A percentile compares a stretch with the other conserved stretches of the same genome.
Conservation (phyloP, 2,888 invertebrate genomes). For the Cyaniris semiargus region DNA sequence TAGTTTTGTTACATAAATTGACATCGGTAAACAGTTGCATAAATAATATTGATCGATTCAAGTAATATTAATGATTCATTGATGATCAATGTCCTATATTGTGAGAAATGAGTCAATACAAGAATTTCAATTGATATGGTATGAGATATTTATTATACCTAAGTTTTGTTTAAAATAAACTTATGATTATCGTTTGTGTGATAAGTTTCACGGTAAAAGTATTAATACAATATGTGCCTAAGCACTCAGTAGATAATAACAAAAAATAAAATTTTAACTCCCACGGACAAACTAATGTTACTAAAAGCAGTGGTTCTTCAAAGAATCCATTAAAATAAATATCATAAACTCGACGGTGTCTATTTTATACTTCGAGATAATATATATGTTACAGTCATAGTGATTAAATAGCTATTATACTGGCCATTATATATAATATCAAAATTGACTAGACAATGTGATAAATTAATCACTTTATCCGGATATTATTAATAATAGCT, state of each 20-base stretch:
- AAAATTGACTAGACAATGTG: too few species aligned
- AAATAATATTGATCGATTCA: constrained; percentile 31
- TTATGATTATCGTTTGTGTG: neutral
- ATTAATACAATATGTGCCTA: neutral
- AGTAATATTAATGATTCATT: constrained; percentile 31
- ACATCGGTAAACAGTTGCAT: constrained; percentile 30
- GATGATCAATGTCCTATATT: constrained; percentile 29
- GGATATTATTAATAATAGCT: too few species aligned
- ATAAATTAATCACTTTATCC: too few species aligned
- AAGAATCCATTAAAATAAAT: constrained; percentile 28
- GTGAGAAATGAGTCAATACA: constrained; percentile 20
- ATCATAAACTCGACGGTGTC: neutral
- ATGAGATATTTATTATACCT: neutral
- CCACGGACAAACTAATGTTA: neutral
- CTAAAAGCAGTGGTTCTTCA: constrained; percentile 6
- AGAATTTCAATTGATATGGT: neutral
- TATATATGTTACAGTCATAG: too few species aligned
- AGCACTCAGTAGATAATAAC: neutral
- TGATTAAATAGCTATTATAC: too few species aligned
- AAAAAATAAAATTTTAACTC: neutral
- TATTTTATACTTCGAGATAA: neutral
- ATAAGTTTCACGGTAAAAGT: neutral
- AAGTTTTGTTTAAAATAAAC: neutral
- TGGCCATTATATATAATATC: too few species aligned
- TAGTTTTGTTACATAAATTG: constrained; percentile 24